Percentiles rank a stretch among this genome's conserved stretches.
Evolutionary conservation across 1,140 invertebrate genomes (phyloP).

Genomic region (Ips nitidus): DNA sequence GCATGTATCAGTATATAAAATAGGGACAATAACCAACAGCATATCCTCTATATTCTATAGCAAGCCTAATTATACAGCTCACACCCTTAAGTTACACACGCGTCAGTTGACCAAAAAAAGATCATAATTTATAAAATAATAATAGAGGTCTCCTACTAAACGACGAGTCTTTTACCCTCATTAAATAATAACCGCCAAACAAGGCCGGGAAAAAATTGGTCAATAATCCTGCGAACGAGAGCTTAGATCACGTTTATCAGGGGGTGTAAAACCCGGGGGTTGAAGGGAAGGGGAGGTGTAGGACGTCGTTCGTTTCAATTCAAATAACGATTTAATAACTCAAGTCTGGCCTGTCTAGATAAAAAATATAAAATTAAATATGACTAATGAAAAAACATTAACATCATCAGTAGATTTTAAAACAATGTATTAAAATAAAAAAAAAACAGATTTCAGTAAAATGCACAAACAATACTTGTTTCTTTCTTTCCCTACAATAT

Average conservation of each 20-base stretch:
- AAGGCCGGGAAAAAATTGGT: constrained; percentile 28
- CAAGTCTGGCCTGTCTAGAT: neutral
- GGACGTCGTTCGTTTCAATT: constrained; percentile 1
- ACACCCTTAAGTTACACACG: constrained; percentile 8
- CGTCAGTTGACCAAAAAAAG: constrained; percentile 24
- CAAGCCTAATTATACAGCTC: constrained; percentile 7
- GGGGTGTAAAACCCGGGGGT: constrained; percentile 20
- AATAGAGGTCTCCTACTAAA: constrained; percentile 25
- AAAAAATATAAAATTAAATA: neutral
- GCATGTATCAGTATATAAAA: too few species aligned
- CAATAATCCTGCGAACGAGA: constrained; percentile 27
- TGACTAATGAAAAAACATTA: neutral
- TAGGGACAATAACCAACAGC: too few species aligned
- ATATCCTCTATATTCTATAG: neutral
- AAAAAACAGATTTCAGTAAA: too few species aligned
- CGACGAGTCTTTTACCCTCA: constrained; percentile 29
- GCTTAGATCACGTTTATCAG: constrained; percentile 27
- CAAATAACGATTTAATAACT: neutral
- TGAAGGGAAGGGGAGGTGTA: neutral
- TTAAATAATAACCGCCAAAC: constrained; percentile 33
- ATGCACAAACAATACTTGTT: too few species aligned
- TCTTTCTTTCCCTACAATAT: too few species aligned
- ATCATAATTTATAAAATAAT: constrained; percentile 33
- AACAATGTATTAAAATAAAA: too few species aligned
- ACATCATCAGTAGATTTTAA: neutral